A percentile compares a stretch with the other conserved stretches of the same genome.
Evolutionary conservation across 2,888 invertebrate species (phyloP).

Genomic region (Ligdia adustata): DNA sequence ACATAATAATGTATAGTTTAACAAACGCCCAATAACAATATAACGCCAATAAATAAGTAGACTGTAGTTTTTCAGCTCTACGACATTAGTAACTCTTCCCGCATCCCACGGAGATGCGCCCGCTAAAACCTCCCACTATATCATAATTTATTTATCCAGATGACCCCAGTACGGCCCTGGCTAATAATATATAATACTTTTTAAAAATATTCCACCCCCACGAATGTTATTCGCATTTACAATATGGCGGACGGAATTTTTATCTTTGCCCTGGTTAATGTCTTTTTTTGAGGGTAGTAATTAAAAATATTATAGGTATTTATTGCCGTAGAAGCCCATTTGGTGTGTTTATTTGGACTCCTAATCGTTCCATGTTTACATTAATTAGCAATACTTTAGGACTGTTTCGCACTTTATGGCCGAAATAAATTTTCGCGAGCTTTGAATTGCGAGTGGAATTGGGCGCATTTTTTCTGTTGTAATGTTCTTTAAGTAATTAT

Average conservation of each 20-base stretch:
- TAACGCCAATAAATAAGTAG: too few relatives aligned
- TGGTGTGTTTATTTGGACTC: conserved; percentile 71
- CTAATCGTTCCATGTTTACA: conserved; percentile 82
- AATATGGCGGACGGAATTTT: conserved; percentile 71
- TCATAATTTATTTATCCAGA: conserved; percentile 82
- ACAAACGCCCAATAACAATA: too few relatives aligned
- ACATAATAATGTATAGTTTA: too few relatives aligned
- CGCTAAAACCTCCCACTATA: conserved; percentile 71
- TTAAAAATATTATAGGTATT: conserved; percentile 83
- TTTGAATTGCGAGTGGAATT: conserved; percentile 48
- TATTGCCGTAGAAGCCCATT: conserved; percentile 75
- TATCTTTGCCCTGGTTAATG: conserved; percentile 75
- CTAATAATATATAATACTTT: conserved; percentile 69
- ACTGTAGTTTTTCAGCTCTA: conserved; percentile 8
- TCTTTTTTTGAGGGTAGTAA: conserved; percentile 74
- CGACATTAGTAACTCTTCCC: conserved; percentile 36
- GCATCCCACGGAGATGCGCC: conserved; percentile 57
- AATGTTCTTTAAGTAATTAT: conserved; percentile 38
- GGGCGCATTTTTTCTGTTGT: conserved; percentile 35
- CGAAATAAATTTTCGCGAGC: conserved; percentile 67
- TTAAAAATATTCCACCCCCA: conserved; percentile 53
- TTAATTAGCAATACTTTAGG: conserved; percentile 82
- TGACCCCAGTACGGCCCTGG: conserved; percentile 75
- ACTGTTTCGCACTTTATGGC: conserved; percentile 75
- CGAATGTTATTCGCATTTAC: conserved; percentile 69